phyloP scores from a whole-genome alignment of 1,140 invertebrate genomes.

The Eumeta japonica region DNA sequence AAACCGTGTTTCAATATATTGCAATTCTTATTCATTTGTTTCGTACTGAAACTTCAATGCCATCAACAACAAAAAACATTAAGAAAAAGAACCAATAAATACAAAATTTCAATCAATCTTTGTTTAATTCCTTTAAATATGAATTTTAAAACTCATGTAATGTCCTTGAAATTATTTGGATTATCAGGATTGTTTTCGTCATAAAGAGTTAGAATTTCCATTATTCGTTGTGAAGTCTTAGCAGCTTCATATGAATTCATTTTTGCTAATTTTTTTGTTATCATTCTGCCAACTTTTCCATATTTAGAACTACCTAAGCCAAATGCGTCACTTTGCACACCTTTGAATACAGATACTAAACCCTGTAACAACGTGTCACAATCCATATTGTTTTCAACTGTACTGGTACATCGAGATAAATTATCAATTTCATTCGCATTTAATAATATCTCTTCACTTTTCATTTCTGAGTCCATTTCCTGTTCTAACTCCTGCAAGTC shows the following conservation, averaged over 20 bases:
- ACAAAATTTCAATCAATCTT: neutral
- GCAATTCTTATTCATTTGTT: too few relatives aligned
- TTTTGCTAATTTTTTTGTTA: slow-evolving; percentile 29
- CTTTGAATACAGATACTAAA: slow-evolving; percentile 29
- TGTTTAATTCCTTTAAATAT: too few relatives aligned
- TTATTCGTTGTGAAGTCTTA: slow-evolving; percentile 28
- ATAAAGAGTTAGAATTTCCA: slow-evolving; percentile 35
- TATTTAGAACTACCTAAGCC: slow-evolving; percentile 28
- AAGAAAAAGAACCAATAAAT: neutral
- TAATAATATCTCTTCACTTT: too few relatives aligned
- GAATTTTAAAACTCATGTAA: too few relatives aligned
- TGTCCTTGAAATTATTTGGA: slow-evolving; percentile 35
- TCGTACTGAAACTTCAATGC: neutral
- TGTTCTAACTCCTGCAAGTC: too few relatives aligned
- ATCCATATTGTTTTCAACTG: slow-evolving; percentile 14
- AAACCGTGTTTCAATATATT: too few relatives aligned
- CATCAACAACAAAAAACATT: neutral
- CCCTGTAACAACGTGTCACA: slow-evolving; percentile 29
- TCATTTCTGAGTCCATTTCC: too few relatives aligned
- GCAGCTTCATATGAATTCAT: slow-evolving; percentile 37
- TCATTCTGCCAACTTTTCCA: slow-evolving; percentile 23
- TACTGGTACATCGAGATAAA: too few relatives aligned
- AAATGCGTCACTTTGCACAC: slow-evolving; percentile 35
- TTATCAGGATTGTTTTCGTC: slow-evolving; percentile 35
- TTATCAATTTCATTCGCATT: too few relatives aligned